Base-by-base conservation (phyloP, 2,113 vertebrate genomes). In the Paracanthobrama guichenoti region DNA sequence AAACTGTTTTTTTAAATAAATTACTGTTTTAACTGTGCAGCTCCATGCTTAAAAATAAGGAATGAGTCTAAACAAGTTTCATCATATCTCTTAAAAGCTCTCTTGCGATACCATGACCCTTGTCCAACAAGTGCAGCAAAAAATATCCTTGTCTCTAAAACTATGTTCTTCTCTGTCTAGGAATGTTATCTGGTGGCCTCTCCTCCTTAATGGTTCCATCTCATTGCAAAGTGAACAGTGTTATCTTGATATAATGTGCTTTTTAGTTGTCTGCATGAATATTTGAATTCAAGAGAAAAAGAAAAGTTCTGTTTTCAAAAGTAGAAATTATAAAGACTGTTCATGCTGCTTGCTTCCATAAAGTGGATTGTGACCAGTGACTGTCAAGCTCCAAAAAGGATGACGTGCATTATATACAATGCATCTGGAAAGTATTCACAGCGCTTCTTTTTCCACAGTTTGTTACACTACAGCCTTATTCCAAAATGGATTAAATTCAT, bases 131-230 rank as follows among this genome's bases (percentile, higher is more conserved):
- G 31, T 22, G 26, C 31, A 62, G 48, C 44, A 74, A 20, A 12
- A 85, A n/a, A 50, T 74, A 44, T 57, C 50, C 64, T 81, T 64
- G 39, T 72, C 42, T 81, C 62, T 80, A 72, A 48, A 74, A 48
- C 44, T 28, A 16, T 74, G 50, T 50, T 74, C 13, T 48, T n/a
- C 69, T 46, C 42, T 73, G 22, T 50, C 44, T 48, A 18, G 71
- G 71, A 74, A 74, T 74, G 22, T 74, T 50, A 50, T 74, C 71
- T 74, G 11, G 22, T 46, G 42, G 22, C 42, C 16, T 50, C 72
- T 67, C 44, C 31, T 72, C 69, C 42, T 73, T 72, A 26, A 50
- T 74, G 72, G 72, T 14, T 74, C 44, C 71, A 48, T 74, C 24
- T 46, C 71, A 74, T 22, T 50, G 46, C n/a, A 50, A n/a, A 50